Conservation (phyloP, 2,888 invertebrate genomes). For the Parnassius smintheus region DNA sequence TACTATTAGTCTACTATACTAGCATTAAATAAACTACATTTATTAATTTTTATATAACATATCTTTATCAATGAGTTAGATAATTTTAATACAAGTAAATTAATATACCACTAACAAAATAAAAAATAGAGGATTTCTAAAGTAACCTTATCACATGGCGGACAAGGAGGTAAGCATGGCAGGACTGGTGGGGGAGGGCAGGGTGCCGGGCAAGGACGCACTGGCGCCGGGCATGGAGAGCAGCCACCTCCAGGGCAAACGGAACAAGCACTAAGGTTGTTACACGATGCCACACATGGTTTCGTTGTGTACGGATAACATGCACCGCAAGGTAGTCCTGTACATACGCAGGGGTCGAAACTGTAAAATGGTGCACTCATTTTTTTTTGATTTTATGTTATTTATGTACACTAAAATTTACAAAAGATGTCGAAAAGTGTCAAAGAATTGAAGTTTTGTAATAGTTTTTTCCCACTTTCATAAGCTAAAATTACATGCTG, state of each 20-base stretch:
- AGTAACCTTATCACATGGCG: conserved; percentile 67
- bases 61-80: no score
- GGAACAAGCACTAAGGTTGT: conserved; percentile 61
- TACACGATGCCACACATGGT: conserved; percentile 59
- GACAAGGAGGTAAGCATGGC: conserved; percentile 63
- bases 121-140: no score
- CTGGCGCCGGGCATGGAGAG: conserved; percentile 71
- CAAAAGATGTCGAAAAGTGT: conserved; percentile 13
- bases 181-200: conserved; percentile 56
- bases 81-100: no score
- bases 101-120: no score
- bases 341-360: conserved; percentile 67
- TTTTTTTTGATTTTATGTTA: conserved; percentile 43
- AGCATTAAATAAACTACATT: no score
- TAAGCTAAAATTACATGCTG: conserved; percentile 2
- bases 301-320: conserved; percentile 69
- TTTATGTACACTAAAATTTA: conserved; percentile 22
- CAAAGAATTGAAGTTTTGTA: conserved; percentile 6
- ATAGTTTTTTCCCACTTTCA: not conserved
- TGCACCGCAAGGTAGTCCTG: conserved; percentile 66
- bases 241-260: conserved; percentile 72
- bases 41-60: no score
- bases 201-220: conserved; percentile 63
- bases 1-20: no score
- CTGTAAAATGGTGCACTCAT: conserved; percentile 76